Evolutionary conservation across 2,797 vertebrate genomes (phyloP), one percentile per base, ranked within the genome.

Genomic region (Vireo griseus): DNA sequence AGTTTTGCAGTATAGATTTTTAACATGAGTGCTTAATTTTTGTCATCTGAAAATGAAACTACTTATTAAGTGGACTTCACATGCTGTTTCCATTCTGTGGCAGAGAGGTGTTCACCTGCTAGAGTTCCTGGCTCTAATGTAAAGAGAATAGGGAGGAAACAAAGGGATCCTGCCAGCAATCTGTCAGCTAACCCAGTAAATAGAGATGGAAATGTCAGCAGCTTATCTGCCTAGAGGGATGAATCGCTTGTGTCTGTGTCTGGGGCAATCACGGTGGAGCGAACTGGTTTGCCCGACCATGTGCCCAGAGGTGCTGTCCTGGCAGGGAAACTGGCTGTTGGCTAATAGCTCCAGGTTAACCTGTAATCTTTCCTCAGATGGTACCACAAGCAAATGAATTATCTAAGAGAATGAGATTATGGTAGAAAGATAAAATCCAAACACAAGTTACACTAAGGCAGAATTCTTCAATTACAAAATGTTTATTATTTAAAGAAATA

Each of bases 171-270:
- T 91, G 92, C 90, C 69, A 92, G 78, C 73, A 78, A n/a, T 92
- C 90, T 88, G 51, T 81, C 91, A 88, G 61, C 83, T 88, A 82
- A 77, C 11, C 65, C 83, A 80, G 71, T 54, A 86, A 86, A 89
- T 22, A 83, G 87, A 83, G 48, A 92, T 61, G 40, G 73, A 95
- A 94, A 89, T 92, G 90, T 92, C 93, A 89, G 62, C 67, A 77
- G 61, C 50, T 89, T 78, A 5, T 87, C 55, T 89, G 93, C 78
- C 69, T 47, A 67, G 17, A 81, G 72, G 54, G 48, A 82, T 94
- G 74, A 94, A 86, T 88, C 83, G 66, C 78, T 94, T 67, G 55
- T 88, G 55, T 87, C 40, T 11, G 40, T 79, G 71, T 89, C 86
- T 88, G 79, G 35, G 47, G 44, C 58, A 92, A 54, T 68, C 55